Evolutionary conservation across 1,140 invertebrate species (phyloP), one percentile per base, ranked within the genome.

Genomic region (Magallana angulata): DNA sequence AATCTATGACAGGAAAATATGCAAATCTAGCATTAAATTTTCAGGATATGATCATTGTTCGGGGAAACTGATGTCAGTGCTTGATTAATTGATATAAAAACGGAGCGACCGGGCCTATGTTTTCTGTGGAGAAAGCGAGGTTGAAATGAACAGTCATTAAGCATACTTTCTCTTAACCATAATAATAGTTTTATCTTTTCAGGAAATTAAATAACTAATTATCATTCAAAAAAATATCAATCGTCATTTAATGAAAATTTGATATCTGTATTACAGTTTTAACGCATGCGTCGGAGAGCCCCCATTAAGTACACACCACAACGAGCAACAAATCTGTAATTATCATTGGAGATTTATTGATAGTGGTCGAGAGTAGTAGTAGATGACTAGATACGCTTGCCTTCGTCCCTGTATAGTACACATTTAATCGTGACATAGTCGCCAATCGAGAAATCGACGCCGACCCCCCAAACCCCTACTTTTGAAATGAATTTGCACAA

Each of bases 191-290:
- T 71, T 6, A 18, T 24, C 24, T 76, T 12, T 76, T 76, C 68
- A 76, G 68, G 68, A 76, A 76, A 76, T 76, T 76, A 76, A 76
- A 18, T 76, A 76, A 76, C 36, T 76, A 76, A 76, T 76, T 76
- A 76, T 30, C 24, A 76, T 76, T 76, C 24, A 76, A 76, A 64
- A 76, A 76, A 8, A 30, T 30, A 76, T 76, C 5, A 76, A 24
- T 76, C 12, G 68, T 12, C 68, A 76, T 76, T 76, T 76, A 68
- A 68, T 30, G 68, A 76, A 12, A 76, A 36, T 30, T 18, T 30
- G 7, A 76, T 30, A 36, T 48, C 36, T 48, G 5, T 48, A 48
- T 48, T 48, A 48, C 36, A 48, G 36, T 48, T 48, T 48, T 5
- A 5, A 48, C 36, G 36, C 36, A 48, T 48, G 36, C 36, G 36